Percentiles rank a stretch among this genome's conserved stretches.
These are phyloP conservation scores for Drosophila sproati DNA, from an alignment of 1,140 invertebrate species.

Conservation along the genomic window DNA sequence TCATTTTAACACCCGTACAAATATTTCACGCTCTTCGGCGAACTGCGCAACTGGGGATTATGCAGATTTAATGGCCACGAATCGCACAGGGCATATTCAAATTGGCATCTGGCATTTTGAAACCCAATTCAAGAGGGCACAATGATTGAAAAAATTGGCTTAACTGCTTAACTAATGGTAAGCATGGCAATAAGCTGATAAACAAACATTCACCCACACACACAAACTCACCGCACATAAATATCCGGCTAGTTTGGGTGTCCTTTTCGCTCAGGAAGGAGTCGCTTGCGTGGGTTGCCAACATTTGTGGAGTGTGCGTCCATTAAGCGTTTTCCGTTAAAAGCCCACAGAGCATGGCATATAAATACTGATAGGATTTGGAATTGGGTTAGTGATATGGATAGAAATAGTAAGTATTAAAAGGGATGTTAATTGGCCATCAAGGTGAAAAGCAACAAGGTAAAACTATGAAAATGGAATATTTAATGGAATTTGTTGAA, in stretches of 20 bases:
- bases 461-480: neutral
- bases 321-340: conserved; percentile 40
- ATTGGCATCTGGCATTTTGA: conserved; percentile 21
- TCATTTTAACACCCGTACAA: conserved; percentile 34
- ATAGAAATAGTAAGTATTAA: conserved; percentile 7
- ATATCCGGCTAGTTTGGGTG: conserved; percentile 23
- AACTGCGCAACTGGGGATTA: conserved; percentile 20
- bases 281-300: conserved; percentile 30
- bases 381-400: neutral
- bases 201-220: conserved; percentile 25
- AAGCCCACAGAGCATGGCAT: conserved; percentile 18
- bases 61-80: conserved; percentile 27
- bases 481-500: neutral
- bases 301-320: conserved; percentile 37
- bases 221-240: conserved; percentile 28
- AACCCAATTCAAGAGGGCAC: conserved; percentile 16
- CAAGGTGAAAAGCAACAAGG: conserved; percentile 1
- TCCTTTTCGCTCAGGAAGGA: neutral
- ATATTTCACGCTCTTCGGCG: conserved; percentile 23
- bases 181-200: conserved; percentile 63
- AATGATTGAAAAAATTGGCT: conserved; percentile 70
- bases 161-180: conserved; percentile 63
- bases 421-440: conserved; percentile 34
- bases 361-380: conserved; percentile 32
- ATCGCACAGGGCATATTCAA: conserved; percentile 27